Conservation (phyloP, 2,113 vertebrate genomes). For the Mirounga angustirostris region DNA sequence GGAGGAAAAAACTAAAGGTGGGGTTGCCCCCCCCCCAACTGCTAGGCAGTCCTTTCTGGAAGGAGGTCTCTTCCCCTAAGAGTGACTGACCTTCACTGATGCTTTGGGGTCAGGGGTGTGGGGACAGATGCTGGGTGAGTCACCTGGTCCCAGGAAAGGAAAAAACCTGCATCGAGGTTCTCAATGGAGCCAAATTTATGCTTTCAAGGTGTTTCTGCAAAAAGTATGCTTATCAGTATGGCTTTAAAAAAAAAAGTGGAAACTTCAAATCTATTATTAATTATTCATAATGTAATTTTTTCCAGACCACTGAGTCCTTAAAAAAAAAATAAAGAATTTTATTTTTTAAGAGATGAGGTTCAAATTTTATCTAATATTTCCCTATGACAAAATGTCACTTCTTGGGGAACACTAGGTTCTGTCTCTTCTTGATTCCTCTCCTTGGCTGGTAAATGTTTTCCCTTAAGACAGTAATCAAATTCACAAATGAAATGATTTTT, state of each 20-base stretch:
- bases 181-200: not conserved
- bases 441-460: not conserved
- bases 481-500: slow-evolving; percentile 46
- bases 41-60: not conserved
- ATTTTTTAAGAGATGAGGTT: slow-evolving; percentile 27
- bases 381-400: not conserved
- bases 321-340: not conserved
- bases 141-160: not conserved
- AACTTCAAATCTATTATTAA: slow-evolving; percentile 41
- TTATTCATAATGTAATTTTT: slow-evolving; percentile 63
- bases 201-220: slow-evolving; percentile 36
- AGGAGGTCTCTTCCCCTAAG: not conserved
- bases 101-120: rapidly evolving
- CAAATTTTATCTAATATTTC: slow-evolving; percentile 27
- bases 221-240: slow-evolving; percentile 32
- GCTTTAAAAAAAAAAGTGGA: not conserved
- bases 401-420: not conserved
- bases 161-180: not conserved
- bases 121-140: not conserved
- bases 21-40: not conserved
- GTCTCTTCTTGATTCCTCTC: not conserved
- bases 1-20: too few relatives aligned
- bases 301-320: not conserved
- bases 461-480: slow-evolving; percentile 31
- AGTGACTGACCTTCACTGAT: not conserved